phyloP scores from a whole-genome alignment of 2,888 invertebrate species.

The Ophioninae sp. region DNA sequence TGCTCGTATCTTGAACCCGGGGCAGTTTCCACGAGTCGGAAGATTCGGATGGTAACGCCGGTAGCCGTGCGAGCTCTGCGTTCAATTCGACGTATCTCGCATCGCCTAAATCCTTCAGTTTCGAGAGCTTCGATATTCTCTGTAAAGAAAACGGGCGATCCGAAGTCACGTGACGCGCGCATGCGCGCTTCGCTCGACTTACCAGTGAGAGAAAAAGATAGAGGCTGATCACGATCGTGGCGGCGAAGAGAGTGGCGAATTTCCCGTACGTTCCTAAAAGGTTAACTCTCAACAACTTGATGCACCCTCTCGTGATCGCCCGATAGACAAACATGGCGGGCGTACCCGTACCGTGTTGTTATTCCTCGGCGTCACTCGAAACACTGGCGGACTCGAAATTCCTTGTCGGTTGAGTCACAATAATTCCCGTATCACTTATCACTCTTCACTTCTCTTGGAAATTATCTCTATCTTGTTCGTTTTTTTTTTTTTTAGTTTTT shows the following conservation, averaged over 20 bases:
- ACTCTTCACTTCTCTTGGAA: neutral
- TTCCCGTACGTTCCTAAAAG: slow-evolving; percentile 16
- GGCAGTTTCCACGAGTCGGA: slow-evolving; percentile 58
- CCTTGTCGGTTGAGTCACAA: neutral
- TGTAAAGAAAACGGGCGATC: slow-evolving; percentile 2
- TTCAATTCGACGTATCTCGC: slow-evolving; percentile 51
- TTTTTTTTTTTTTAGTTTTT: neutral
- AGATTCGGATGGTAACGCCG: slow-evolving; percentile 38
- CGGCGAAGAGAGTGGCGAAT: neutral
- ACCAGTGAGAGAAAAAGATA: slow-evolving; percentile 40
- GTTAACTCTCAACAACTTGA: slow-evolving; percentile 22
- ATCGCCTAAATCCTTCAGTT: slow-evolving; percentile 54
- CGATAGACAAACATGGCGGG: neutral
- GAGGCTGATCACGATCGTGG: neutral
- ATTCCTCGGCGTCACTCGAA: neutral
- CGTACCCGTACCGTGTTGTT: neutral
- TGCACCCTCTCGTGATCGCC: slow-evolving; percentile 20
- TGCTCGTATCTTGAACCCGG: slow-evolving; percentile 46
- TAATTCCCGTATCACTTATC: neutral
- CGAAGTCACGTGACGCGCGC: neutral
- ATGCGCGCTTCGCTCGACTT: slow-evolving; percentile 10
- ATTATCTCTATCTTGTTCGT: neutral
- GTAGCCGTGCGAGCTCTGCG: slow-evolving; percentile 44
- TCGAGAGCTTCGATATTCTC: slow-evolving; percentile 50
- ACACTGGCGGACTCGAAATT: neutral